phyloP scores from a whole-genome alignment of 2,113 vertebrate genomes.

The Zapornia atra region DNA sequence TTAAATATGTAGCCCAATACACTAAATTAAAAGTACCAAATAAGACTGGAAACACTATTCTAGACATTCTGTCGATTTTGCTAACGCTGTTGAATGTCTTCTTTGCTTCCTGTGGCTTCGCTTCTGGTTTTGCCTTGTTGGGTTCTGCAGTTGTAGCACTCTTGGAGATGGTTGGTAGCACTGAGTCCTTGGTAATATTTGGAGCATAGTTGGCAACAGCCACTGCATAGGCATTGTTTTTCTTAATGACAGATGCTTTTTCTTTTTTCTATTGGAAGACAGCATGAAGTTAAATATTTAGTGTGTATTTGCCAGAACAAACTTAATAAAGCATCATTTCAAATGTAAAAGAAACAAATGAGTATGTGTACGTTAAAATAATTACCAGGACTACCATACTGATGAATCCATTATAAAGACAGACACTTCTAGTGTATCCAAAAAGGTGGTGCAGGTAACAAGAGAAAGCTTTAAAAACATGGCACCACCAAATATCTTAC shows the following conservation, averaged over 20 bases:
- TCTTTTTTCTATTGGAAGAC: slow-evolving; percentile 92
- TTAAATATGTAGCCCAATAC: slow-evolving; percentile 98
- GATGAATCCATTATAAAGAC: neutral
- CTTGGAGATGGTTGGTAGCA: slow-evolving; percentile 94
- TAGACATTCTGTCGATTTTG: slow-evolving; percentile 98
- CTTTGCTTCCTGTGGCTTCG: slow-evolving; percentile 90
- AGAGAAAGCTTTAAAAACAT: neutral
- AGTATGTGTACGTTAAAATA: neutral
- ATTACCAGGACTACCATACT: neutral
- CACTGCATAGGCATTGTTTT: slow-evolving; percentile 97
- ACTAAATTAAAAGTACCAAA: slow-evolving; percentile 97
- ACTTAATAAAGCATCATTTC: neutral
- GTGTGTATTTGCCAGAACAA: neutral
- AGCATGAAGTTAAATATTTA: slow-evolving; percentile 54
- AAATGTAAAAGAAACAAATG: neutral
- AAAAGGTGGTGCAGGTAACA: neutral
- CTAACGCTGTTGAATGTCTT: slow-evolving; percentile 99
- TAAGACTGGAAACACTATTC: slow-evolving; percentile 97
- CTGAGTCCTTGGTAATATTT: slow-evolving; percentile 93
- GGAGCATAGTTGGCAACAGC: slow-evolving; percentile 98
- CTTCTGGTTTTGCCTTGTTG: slow-evolving; percentile 87
- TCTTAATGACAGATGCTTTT: slow-evolving; percentile 91
- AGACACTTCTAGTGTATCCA: neutral
- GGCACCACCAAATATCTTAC: neutral
- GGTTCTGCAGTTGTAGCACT: slow-evolving; percentile 83